Evolutionary conservation across 2,113 vertebrate species (phyloP).

Genomic region (Vicugna pacos): DNA sequence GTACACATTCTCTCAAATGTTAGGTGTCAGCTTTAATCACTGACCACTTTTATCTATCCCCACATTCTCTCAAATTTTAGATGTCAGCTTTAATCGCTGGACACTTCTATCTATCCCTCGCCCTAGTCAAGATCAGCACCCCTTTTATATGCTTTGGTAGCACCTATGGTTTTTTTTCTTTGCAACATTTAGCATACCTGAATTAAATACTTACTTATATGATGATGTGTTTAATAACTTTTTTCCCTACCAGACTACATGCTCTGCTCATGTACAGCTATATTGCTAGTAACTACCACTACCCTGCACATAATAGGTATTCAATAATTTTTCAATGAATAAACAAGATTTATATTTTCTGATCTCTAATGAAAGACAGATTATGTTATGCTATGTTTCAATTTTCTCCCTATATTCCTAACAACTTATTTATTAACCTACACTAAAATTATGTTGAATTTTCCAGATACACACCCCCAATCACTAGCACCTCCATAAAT

Average conservation of each 20-base stretch:
- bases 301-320: not conserved
- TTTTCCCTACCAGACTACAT: not conserved
- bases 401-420: not conserved
- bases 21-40: conserved; percentile 13
- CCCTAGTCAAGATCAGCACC: not conserved
- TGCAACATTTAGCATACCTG: not conserved
- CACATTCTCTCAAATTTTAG: not conserved
- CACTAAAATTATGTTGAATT: not conserved
- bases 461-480: conserved; percentile 14
- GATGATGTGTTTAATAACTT: not conserved
- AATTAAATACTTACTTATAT: conserved; percentile 16
- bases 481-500: not conserved
- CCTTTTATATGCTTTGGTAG: not conserved
- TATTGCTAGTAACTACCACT: not conserved
- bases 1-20: not conserved
- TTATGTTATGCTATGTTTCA: not conserved
- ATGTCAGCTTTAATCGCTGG: too few species aligned
- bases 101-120: not conserved
- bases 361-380: conserved; percentile 29
- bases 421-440: conserved; percentile 19
- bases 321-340: conserved; percentile 24
- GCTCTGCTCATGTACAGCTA: conserved; percentile 13
- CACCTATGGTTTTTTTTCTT: not conserved
- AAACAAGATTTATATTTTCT: conserved; percentile 15
- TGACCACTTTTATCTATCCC: not conserved